These are phyloP conservation scores for Neodon shergylaensis DNA, from an alignment of 2,113 vertebrate genomes.

Conservation along the genomic window DNA sequence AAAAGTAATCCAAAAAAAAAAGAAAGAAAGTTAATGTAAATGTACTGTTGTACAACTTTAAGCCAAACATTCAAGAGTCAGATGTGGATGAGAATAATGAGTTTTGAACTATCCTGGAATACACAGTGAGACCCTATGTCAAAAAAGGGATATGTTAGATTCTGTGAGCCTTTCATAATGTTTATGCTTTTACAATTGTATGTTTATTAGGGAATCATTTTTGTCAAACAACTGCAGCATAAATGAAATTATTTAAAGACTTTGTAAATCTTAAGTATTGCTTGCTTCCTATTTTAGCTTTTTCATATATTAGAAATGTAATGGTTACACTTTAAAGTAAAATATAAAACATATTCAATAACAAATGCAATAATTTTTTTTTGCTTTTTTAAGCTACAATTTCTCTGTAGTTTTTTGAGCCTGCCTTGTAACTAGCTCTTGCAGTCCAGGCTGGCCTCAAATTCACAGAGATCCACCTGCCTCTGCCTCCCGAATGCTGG, in stretches of 20 bases:
- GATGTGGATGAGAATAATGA: background rate
- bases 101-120: background rate
- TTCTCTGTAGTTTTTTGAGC: too few species aligned
- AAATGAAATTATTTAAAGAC: background rate
- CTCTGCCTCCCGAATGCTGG: too few species aligned
- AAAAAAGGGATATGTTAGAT: background rate
- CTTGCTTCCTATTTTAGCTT: background rate
- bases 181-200: background rate
- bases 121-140: background rate
- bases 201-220: background rate
- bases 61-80: background rate
- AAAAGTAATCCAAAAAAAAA: too few species aligned
- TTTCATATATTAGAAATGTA: background rate
- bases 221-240: background rate
- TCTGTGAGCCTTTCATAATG: background rate
- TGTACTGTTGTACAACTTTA: background rate
- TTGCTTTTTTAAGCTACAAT: too few species aligned
- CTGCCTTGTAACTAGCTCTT: too few species aligned
- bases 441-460: too few species aligned
- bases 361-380: background rate
- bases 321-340: background rate
- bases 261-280: background rate
- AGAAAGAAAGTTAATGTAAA: background rate
- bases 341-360: background rate
- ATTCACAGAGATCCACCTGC: too few species aligned